Evolutionary conservation across 1,140 invertebrate genomes (phyloP), one percentile per base, ranked within the genome.

Genomic region (Ceratoteleas bidentatus): DNA sequence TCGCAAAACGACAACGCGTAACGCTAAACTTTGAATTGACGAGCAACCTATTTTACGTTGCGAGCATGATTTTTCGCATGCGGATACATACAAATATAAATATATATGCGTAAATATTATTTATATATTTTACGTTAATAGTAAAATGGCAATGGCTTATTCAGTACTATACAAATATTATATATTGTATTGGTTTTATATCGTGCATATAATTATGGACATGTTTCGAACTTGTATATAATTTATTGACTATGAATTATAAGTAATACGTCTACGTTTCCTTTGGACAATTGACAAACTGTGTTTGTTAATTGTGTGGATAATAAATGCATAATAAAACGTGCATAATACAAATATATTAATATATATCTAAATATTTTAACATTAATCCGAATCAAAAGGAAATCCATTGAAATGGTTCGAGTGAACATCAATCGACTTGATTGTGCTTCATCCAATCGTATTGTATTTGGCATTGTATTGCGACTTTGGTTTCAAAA

Each of bases 341-440:
- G n/a, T n/a, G 49, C 53, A n/a, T 75, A 66, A 75, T 53, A 60
- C 66, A 73, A 74, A 65, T 73, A 62, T 72, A 64, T 64, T 75
- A 61, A 76, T 68, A 66, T 76, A 68, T 76, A 68, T 53, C 40
- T 36, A 49, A 64, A 64, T 74, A 72, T 61, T 72, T 72, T 72
- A 72, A 72, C 45, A 72, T 61, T 70, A 60, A 52, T 69, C 9
- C 49, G 8, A 69, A 58, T 68, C 54, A 52, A 69, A 69, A 66
- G 43, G 43, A 34, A 43, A 56, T 13, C 13, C 40, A 24, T 66
- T 56, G 36, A 36, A 69, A 50, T 47, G 6, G 0, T 53, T 69
- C 11, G 36, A 69, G n/a, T 33, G 5, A 38, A 3, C 11, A 58
- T 33, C 38, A 57, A 36, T 13, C 15, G 57, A 49, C 64, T 36